phyloP scores from a whole-genome alignment of 2,797 vertebrate genomes.

The Cercopithecus petaurista region DNA sequence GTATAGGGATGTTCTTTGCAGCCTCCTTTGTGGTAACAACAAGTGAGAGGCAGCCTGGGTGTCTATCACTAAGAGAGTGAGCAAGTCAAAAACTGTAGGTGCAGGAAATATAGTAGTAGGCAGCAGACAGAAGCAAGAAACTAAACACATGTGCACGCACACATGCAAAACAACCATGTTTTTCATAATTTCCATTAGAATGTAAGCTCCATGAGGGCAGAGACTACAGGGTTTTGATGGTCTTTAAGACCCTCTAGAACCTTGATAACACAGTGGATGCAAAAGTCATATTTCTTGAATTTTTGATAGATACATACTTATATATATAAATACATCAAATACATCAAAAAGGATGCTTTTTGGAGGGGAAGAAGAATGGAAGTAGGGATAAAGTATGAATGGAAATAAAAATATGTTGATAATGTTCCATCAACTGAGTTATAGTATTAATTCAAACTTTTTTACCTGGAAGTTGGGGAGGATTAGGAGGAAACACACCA shows the following conservation, averaged over 20 bases:
- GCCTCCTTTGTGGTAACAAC: neutral
- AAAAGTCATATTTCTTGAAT: neutral
- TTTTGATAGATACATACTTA: neutral
- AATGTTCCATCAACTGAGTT: neutral
- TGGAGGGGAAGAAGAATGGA: neutral
- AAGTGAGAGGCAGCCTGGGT: neutral
- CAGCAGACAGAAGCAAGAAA: neutral
- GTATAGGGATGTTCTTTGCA: neutral
- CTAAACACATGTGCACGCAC: neutral
- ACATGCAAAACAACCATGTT: neutral
- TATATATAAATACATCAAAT: neutral
- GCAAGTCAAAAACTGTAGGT: neutral
- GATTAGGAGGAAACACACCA: neutral
- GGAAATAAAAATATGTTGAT: neutral
- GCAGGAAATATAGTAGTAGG: neutral
- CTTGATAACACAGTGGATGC: neutral
- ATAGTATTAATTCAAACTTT: neutral
- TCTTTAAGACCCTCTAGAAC: neutral
- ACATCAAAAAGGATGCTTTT: neutral
- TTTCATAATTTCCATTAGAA: neutral
- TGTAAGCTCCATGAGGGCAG: neutral
- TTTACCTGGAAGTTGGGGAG: neutral
- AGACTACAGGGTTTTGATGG: neutral
- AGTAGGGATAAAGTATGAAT: neutral
- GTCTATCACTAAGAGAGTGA: neutral